Evolutionary conservation across 1,140 invertebrate genomes (phyloP).

Genomic region (Rhagoletis pomonella): DNA sequence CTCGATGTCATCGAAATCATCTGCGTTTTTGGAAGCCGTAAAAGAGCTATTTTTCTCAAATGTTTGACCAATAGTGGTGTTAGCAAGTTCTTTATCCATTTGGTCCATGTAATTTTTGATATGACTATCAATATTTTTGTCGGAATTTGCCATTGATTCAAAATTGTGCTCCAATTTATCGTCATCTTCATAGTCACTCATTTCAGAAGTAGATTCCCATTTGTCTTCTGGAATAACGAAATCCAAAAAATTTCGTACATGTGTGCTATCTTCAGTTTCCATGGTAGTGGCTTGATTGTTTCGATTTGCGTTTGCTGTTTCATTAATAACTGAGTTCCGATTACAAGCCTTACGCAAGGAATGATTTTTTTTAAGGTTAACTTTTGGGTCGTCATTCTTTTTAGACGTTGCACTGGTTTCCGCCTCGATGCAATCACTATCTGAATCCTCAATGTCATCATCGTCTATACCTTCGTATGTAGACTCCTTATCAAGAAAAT

Average conservation of each 20-base stretch:
- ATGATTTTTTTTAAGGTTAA: constrained; percentile 70
- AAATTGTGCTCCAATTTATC: constrained; percentile 76
- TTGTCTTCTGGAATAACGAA: constrained; percentile 88
- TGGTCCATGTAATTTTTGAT: constrained; percentile 80
- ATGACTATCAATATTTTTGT: constrained; percentile 75
- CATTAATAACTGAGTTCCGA: constrained; percentile 55
- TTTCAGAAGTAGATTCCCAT: constrained; percentile 85
- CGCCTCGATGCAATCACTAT: constrained; percentile 58
- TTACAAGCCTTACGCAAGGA: constrained; percentile 64
- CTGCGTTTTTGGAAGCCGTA: constrained; percentile 56
- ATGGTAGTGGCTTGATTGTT: constrained; percentile 52
- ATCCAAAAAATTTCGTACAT: constrained; percentile 87
- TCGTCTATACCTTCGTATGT: constrained; percentile 89
- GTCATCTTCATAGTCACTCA: constrained; percentile 86
- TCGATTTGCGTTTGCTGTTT: constrained; percentile 57
- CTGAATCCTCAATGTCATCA: constrained; percentile 67
- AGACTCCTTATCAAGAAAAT: constrained; percentile 88
- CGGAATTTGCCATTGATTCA: constrained; percentile 74
- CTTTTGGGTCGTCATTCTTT: constrained; percentile 38
- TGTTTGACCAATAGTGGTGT: constrained; percentile 85
- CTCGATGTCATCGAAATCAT: constrained; percentile 81
- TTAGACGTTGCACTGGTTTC: not conserved
- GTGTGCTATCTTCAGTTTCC: constrained; percentile 77
- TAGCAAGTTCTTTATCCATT: constrained; percentile 83
- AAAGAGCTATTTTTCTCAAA: constrained; percentile 76